Base-by-base conservation (phyloP, 2,888 invertebrate species). In the Anarsia innoxiella region DNA sequence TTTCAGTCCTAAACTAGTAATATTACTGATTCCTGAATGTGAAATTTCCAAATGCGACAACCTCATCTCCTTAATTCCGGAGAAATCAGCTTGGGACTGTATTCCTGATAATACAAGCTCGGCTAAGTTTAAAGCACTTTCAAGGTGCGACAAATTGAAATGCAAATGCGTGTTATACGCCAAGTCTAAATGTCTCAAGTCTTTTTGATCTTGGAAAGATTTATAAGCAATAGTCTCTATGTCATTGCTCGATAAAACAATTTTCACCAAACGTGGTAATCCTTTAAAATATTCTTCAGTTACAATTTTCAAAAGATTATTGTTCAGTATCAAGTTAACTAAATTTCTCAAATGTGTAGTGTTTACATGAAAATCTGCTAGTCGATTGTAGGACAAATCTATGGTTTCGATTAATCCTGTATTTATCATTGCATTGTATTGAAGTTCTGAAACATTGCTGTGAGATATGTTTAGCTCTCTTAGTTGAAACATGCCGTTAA, bases 321-420 rank as follows among this genome's bases (percentile, higher is more conserved):
- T 65, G 36, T 66, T 62, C 16, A 79, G 42, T 5, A 62, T 43
- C 27, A 79, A 42, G 3, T 36, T 50, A 2, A 45, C 45, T 3
- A 79, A 40, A 10, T 53, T 55, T 3, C 37, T 29, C 29, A 78
- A 44, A 23, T 68, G 59, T 1, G 64, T 62, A n/a, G 56, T 51
- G 38, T 78, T 78, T 1, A 79, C 35, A 1, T 42, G 25, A 36
- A 80, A 75, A 3, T 40, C 34, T 33, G 40, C 52, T 0, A 78
- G 39, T 43, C 52, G 42, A 28, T 79, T 79, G 39, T 48, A 54
- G 1, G 78, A 78, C n/a, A 78, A 47, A 44, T 80, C 79, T 4
- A 80, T 45, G 2, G 42, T 52, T 48, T 59, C 56, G 25, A 78
- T 49, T 10, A 53, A 50, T 1, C 59, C 64, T 1, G 70, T 70